Evolutionary conservation across 1,140 invertebrate species (phyloP).

Genomic region (Orius insidiosus): DNA sequence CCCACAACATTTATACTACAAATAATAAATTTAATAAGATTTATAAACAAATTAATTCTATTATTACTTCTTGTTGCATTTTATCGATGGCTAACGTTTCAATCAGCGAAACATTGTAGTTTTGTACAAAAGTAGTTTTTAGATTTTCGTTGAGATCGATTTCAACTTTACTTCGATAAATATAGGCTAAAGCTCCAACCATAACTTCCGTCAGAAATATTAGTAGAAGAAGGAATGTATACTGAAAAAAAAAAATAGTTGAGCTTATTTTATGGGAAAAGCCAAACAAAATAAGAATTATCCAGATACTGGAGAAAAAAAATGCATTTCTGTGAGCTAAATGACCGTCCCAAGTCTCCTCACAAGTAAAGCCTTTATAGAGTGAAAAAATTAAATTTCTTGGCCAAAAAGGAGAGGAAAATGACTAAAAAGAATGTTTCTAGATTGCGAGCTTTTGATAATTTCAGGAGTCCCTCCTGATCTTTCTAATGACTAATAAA

Average conservation of each 20-base stretch:
- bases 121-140: conserved; percentile 57
- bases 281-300: too few species aligned
- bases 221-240: conserved; percentile 59
- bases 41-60: not conserved
- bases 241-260: conserved; percentile 36
- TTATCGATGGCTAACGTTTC: conserved; percentile 57
- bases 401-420: too few species aligned
- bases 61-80: conserved; percentile 57
- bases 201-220: conserved; percentile 63
- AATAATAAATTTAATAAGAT: conserved; percentile 1
- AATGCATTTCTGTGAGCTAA: too few species aligned
- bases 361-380: too few species aligned
- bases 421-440: too few species aligned
- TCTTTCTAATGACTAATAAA: too few species aligned
- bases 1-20: conserved; percentile 68
- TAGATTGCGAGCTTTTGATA: too few species aligned
- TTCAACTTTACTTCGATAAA: conserved; percentile 63
- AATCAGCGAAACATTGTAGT: conserved; percentile 44
- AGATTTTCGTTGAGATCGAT: conserved; percentile 53
- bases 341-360: too few species aligned
- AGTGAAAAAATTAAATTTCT: too few species aligned
- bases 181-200: conserved; percentile 61
- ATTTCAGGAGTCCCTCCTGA: too few species aligned
- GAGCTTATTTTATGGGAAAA: not conserved
- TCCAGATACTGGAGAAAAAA: too few species aligned